Conservation (phyloP, 2,797 vertebrate genomes). For the Anas georgica region DNA sequence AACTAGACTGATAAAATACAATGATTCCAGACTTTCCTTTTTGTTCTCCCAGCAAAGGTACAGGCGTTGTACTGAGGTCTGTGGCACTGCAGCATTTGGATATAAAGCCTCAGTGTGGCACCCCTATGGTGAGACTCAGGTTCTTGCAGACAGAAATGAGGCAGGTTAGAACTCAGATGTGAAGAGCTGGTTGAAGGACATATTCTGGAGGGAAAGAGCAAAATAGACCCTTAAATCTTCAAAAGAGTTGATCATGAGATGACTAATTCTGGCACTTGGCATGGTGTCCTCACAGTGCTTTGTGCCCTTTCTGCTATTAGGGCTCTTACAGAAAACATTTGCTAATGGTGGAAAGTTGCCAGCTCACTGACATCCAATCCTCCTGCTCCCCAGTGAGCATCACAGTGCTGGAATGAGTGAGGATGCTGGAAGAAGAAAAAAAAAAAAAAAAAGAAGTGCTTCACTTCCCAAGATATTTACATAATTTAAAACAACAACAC, state of each 20-base stretch:
- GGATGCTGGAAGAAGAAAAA: neutral
- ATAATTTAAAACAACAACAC: neutral
- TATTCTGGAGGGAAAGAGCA: slow-evolving; percentile 32
- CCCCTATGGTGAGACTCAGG: fast-evolving
- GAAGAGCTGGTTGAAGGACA: slow-evolving; percentile 13
- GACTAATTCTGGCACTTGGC: slow-evolving; percentile 62
- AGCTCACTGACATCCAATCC: slow-evolving; percentile 58
- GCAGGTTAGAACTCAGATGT: slow-evolving; percentile 23
- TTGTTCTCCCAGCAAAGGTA: neutral
- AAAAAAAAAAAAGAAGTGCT: neutral
- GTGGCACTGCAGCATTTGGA: neutral
- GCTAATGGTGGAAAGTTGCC: slow-evolving; percentile 64
- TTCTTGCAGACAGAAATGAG: neutral
- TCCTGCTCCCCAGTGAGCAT: slow-evolving; percentile 56
- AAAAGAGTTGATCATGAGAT: slow-evolving; percentile 56
- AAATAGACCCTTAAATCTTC: slow-evolving; percentile 64
- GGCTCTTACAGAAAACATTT: slow-evolving; percentile 70
- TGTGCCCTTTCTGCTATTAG: slow-evolving; percentile 49
- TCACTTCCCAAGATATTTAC: slow-evolving; percentile 15
- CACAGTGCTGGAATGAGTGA: slow-evolving; percentile 34
- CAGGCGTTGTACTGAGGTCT: neutral
- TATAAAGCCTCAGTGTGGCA: neutral
- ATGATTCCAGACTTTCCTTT: neutral
- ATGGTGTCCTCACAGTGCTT: neutral
- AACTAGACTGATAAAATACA: neutral